These are phyloP conservation scores for Chlorodrepanis virens DNA, from an alignment of 2,113 vertebrate genomes.

Conservation along the genomic window DNA sequence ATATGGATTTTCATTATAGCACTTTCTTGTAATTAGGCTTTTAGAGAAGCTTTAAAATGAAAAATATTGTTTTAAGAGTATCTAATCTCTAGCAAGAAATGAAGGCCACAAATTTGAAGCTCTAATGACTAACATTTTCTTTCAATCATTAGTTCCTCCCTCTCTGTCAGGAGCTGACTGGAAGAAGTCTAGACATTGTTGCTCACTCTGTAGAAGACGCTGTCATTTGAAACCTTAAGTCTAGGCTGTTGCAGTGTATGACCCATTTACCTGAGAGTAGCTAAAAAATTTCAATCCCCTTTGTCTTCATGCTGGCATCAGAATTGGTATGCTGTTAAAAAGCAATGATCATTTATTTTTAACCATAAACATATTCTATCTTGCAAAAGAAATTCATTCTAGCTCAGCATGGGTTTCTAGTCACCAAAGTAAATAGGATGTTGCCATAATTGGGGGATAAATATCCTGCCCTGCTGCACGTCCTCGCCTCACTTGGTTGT, in stretches of 20 bases:
- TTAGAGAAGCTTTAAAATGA: background rate
- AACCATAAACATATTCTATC: background rate
- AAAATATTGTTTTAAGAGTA: background rate
- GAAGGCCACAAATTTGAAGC: background rate
- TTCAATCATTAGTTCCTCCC: background rate
- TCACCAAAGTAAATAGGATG: background rate
- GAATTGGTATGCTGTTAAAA: background rate
- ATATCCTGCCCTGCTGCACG: background rate
- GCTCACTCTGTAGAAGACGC: background rate
- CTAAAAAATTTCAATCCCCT: background rate
- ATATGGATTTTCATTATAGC: constrained; percentile 28
- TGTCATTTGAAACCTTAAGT: background rate
- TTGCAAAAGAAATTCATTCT: background rate
- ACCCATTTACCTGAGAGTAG: background rate
- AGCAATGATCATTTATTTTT: background rate
- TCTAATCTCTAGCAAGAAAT: constrained; percentile 18
- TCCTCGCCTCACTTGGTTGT: background rate
- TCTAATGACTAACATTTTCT: background rate
- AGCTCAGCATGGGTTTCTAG: background rate
- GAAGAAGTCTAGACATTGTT: background rate
- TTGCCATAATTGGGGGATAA: background rate
- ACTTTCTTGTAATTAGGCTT: constrained; percentile 19
- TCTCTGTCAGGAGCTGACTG: background rate
- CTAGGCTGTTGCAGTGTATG: background rate
- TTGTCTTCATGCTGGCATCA: background rate